Percentiles rank a stretch among this genome's conserved stretches.
phyloP scores from a whole-genome alignment of 2,888 invertebrate genomes.

The Drosophila tripunctata region DNA sequence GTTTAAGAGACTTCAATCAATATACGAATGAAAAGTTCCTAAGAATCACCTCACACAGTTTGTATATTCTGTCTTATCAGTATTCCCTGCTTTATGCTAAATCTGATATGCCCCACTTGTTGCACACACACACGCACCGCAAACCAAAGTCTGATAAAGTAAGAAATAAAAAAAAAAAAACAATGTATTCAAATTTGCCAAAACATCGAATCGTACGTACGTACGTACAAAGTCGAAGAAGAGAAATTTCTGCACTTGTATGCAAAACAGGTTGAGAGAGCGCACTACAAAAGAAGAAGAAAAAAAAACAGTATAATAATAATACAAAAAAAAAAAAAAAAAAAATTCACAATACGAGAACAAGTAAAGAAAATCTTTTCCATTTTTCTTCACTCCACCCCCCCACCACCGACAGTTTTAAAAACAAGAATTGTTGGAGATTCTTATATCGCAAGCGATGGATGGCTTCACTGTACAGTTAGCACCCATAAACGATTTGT shows the following conservation, averaged over 20 bases:
- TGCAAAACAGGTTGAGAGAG: conserved; percentile 30
- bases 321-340: neutral
- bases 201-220: conserved; percentile 24
- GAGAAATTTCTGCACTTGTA: conserved; percentile 43
- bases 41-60: too few relatives aligned
- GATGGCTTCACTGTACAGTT: neutral
- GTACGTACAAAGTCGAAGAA: conserved; percentile 40
- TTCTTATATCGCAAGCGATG: neutral
- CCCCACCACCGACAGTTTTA: neutral
- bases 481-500: neutral
- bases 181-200: conserved; percentile 24
- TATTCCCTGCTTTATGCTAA: neutral
- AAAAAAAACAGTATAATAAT: neutral
- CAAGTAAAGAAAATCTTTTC: conserved; percentile 5
- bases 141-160: neutral
- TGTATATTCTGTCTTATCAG: neutral
- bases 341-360: too few relatives aligned
- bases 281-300: neutral
- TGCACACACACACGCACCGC: neutral
- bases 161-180: neutral
- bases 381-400: too few relatives aligned
- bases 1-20: too few relatives aligned
- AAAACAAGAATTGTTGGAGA: neutral
- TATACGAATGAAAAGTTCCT: too few relatives aligned
- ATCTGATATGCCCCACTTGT: conserved; percentile 3